A percentile compares a stretch with the other conserved stretches of the same genome.
Evolutionary conservation across 2,888 invertebrate genomes (phyloP).

Genomic region (Lasioglossum oenotherae): DNA sequence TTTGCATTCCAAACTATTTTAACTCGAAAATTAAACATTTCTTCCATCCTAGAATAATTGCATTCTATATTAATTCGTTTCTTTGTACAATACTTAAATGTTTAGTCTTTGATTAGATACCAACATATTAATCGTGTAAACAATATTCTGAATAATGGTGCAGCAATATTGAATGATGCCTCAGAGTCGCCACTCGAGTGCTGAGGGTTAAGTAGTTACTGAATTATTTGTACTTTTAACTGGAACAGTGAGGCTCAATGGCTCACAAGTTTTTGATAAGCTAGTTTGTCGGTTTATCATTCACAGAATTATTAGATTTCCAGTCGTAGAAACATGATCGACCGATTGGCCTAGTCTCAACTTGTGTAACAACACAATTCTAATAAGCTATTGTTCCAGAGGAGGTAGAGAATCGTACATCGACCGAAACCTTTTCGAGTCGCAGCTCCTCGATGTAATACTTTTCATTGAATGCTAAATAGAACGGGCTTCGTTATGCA

Average conservation of each 20-base stretch:
- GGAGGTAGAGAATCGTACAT: neutral
- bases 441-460: slow-evolving; percentile 2
- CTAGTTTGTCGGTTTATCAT: neutral
- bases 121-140: no score
- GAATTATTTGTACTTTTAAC: neutral
- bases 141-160: no score
- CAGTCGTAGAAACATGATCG: neutral
- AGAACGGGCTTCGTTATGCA: slow-evolving; percentile 13
- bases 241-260: neutral
- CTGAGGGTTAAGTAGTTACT: no score
- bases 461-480: slow-evolving; percentile 25
- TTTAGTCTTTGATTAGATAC: no score
- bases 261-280: neutral
- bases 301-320: neutral
- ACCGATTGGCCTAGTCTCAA: neutral
- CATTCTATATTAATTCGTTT: no score
- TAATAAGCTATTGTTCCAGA: slow-evolving; percentile 21
- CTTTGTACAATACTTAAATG: no score
- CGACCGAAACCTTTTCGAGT: slow-evolving; percentile 30
- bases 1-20: no score
- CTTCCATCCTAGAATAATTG: no score
- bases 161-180: no score
- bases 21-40: no score
- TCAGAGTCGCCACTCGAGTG: no score
- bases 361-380: neutral